Evolutionary conservation across 1,140 invertebrate species (phyloP), one percentile per base, ranked within the genome.

Genomic region (Heliconius nattereri): DNA sequence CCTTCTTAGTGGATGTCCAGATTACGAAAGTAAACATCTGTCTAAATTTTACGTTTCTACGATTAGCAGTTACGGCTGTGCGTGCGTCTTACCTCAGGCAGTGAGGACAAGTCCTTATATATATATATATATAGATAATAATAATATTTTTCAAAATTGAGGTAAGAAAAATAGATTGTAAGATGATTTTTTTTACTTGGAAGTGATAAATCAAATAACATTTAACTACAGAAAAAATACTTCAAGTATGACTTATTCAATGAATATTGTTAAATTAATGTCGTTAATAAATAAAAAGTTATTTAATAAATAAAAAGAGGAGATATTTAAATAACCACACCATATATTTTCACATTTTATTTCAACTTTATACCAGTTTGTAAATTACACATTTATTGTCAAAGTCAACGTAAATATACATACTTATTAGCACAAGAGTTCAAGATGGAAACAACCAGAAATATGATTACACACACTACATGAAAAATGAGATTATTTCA

Each of bases 321-420:
- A 26, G 19, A 16, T 16, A 29, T 26, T 26, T 49, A 78, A 76
- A 76, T 49, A 35, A 78, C 54, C 16, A 81, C 75, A 57, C 71
- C 26, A 26, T 23, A 71, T 54, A n/a, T 81, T 81, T 78, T 73
- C 20, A 88, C 83, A 88, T 91, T 92, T 91, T 91, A 89, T 91
- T 88, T 81, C 72, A 83, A 88, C 82, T 85, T 86, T 86, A 87
- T 84, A 87, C 84, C 83, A 84, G 83, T 88, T 86, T 86, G 85
- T 89, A 88, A 90, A 90, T 92, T 89, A 92, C 89, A 93, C 91
- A 92, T 91, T 93, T 93, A 93, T 93, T 93, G 92, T 93, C 92
- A 92, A 92, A 93, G 91, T 93, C 88, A 93, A 93, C 90, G 87
- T 92, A 93, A 71, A 76, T 66, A 76, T 76, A 93, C 85, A 83